Conservation (phyloP, 2,888 invertebrate genomes). For the Eudemis profundana region DNA sequence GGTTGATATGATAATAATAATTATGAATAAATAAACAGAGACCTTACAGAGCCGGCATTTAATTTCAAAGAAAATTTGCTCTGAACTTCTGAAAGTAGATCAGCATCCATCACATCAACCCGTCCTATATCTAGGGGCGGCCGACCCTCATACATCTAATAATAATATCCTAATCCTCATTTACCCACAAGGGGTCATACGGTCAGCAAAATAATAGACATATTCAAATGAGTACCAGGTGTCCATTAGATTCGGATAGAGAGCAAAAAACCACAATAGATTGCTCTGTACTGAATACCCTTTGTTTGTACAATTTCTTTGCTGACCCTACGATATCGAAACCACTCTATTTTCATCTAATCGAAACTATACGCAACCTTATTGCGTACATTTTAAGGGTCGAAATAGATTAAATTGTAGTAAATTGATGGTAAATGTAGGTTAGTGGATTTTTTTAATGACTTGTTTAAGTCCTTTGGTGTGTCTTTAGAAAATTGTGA, state of each 20-base stretch:
- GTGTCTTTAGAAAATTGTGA: conserved; percentile 23
- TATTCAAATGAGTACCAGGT: conserved; percentile 68
- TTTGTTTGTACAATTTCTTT: conserved; percentile 56
- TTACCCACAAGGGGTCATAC: conserved; percentile 30
- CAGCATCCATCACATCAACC: too few relatives aligned
- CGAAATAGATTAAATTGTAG: background rate
- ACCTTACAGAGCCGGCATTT: too few relatives aligned
- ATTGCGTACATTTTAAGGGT: background rate
- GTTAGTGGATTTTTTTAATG: conserved; percentile 21
- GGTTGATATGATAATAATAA: too few relatives aligned
- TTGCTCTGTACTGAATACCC: conserved; percentile 44
- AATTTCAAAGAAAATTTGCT: too few relatives aligned
- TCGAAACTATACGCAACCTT: background rate
- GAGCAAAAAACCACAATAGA: conserved; percentile 58
- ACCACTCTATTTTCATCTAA: background rate
- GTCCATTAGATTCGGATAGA: conserved; percentile 56
- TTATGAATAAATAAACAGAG: too few relatives aligned
- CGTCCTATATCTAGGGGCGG: too few relatives aligned
- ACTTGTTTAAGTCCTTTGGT: conserved; percentile 25
- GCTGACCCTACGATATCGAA: conserved; percentile 60
- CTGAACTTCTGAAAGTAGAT: too few relatives aligned
- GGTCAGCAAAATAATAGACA: conserved; percentile 57
- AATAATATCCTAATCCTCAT: conserved; percentile 31
- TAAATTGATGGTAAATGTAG: background rate
- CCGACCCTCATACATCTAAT: conserved; percentile 14